Evolutionary conservation across 2,113 vertebrate species (phyloP), one percentile per base, ranked within the genome.

Genomic region (Callaeas wilsoni): DNA sequence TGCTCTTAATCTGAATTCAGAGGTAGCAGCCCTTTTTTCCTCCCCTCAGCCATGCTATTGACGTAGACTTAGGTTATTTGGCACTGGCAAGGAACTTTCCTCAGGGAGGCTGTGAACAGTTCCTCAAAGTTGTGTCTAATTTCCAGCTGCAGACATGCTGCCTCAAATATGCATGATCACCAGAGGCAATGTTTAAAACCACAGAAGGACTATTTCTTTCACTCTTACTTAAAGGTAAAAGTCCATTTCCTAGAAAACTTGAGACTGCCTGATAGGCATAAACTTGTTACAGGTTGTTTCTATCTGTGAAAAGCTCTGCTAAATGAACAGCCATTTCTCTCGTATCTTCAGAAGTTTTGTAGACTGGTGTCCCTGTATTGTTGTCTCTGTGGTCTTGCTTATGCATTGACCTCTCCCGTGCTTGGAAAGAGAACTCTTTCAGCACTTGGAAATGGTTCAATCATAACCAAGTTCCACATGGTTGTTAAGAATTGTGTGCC

Each of bases 41-140:
- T 62, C 5, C 49, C 33, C 14, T 62, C 22, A 49, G 37, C 52
- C 18, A 1, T 32, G 9, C 42, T 63, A 6, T 19, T 39, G 21
- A 59, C 0, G 0, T 46, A 19, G 33, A 15, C 23, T 35, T 55
- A 8, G 0, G 1, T 25, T 75, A 19, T 67, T 91, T 81, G 21
- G 19, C 64, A 22, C 9, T 65, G n/a, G 21, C 25, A 60, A 64
- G 29, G 29, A 76, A 20, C 46, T 87, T 62, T 14, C 22, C 22
- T 78, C 9, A 10, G 12, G 47, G 33, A 82, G 26, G 23, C 35
- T 75, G 10, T 69, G 63, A 57, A 21, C 16, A 62, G 21, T 78
- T 87, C 20, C 15, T 82, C 16, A 10, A 42, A 90, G 9, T 10
- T 67, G 16, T 41, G 26, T 73, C 27, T 69, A 7, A 32, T 82